A percentile compares a stretch with the other conserved stretches of the same genome.
Conservation (phyloP, 2,113 vertebrate species). For the Urocolius indicus region DNA sequence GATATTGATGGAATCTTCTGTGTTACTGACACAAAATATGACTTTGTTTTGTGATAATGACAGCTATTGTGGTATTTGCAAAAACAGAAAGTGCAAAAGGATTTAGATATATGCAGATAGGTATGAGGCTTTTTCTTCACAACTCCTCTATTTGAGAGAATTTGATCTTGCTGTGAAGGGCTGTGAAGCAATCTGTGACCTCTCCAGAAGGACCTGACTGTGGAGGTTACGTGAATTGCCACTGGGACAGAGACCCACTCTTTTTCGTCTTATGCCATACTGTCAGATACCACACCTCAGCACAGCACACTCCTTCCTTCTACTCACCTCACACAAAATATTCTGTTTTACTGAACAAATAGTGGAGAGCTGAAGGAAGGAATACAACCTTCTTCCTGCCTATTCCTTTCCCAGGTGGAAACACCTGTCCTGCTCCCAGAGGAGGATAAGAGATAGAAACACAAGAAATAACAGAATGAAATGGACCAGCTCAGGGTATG, state of each 20-base stretch:
- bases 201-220: neutral
- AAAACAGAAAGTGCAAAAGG: neutral
- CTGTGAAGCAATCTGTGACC: neutral
- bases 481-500: neutral
- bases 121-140: neutral
- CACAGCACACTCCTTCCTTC: neutral
- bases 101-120: neutral
- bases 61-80: neutral
- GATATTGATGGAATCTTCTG: neutral
- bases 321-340: neutral
- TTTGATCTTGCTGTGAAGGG: neutral
- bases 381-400: neutral
- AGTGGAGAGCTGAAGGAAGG: neutral
- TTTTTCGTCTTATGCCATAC: neutral
- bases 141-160: neutral
- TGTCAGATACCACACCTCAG: neutral
- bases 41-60: accelerated
- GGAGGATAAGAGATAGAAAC: neutral
- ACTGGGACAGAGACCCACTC: neutral
- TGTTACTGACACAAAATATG: neutral
- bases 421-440: neutral
- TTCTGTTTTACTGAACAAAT: neutral
- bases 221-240: neutral
- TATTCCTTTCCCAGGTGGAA: neutral
- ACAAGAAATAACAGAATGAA: neutral